Conservation (phyloP, 2,113 vertebrate species). For the Strigops habroptila region DNA sequence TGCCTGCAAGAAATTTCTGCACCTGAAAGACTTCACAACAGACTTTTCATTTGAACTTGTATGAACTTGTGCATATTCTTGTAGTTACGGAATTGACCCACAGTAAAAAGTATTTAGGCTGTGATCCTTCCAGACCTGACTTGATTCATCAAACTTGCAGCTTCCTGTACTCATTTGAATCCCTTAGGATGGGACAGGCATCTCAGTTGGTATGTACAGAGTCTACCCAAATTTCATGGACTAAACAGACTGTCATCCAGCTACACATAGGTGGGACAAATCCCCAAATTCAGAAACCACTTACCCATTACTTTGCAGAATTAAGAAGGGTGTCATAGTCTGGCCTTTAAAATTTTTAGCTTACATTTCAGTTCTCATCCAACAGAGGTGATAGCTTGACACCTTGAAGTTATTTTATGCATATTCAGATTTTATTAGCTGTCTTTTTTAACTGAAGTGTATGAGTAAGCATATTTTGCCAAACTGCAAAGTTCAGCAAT, state of each 20-base stretch:
- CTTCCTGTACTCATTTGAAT: neutral
- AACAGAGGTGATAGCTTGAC: neutral
- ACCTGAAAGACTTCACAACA: neutral
- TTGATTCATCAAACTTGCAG: neutral
- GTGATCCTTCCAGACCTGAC: neutral
- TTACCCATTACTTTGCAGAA: neutral
- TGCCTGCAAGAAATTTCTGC: neutral
- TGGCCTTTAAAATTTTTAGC: neutral
- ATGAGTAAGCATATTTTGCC: conserved; percentile 23
- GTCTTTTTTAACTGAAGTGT: neutral
- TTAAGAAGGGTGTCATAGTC: accelerated
- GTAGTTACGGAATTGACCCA: neutral
- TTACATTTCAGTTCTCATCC: neutral
- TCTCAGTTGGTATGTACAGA: neutral
- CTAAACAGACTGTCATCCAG: neutral
- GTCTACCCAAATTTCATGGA: neutral
- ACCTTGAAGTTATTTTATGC: conserved; percentile 18
- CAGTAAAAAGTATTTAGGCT: neutral
- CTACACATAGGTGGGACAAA: neutral
- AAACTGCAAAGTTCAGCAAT: conserved; percentile 42
- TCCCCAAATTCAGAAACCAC: neutral
- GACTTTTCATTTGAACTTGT: neutral
- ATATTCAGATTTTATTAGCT: conserved; percentile 35
- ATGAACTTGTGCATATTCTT: neutral
- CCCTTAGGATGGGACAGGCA: neutral